Evolutionary conservation across 2,888 invertebrate genomes (phyloP), one percentile per base, ranked within the genome.

Genomic region (Biston stratarius): DNA sequence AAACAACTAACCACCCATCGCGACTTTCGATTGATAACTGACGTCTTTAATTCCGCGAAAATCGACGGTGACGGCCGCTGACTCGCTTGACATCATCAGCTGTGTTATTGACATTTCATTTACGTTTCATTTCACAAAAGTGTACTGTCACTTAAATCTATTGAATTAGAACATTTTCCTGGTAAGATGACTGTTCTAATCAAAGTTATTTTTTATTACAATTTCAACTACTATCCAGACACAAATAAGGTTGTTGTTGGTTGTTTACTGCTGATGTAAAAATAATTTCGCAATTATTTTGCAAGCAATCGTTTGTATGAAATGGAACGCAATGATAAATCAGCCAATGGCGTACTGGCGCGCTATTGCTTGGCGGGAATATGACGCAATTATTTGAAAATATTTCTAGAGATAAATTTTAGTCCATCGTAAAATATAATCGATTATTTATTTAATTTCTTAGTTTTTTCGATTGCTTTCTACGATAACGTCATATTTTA

Each of bases 1-100:
- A 42, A n/a, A 33, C 10, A 45, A 0, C 49, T 77, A 76, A 80
- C 76, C 70, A 74, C 81, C 83, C 89, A 88, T 87, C 44, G 66
- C 82, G 80, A 75, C 79, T 76, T 75, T 75, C 71, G 51, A 79
- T 63, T 73, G 64, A 69, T 67, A 67, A 89, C 87, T 89, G 83
- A 76, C 70, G 9, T 63, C 9, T 48, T 62, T 55, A 38, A 15
- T 48, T 57, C 44, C 45, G 59, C 44, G 48, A 58, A 61, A 66
- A 40, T 14, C 15, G 14, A 53, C 11, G 38, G n/a, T 15, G 8
- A 9, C 48, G 10, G 8, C 3, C 24, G 38, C 15, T 34, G 2
- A 7, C 49, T 7, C 44, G n/a, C 14, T 64, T 60, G 52, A 52
- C 42, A 15, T 7, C 49, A 47, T 24, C 11, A 42, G 55, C 55